Evolutionary conservation across 2,113 vertebrate genomes (phyloP).

Genomic region (Pterophyllum scalare): DNA sequence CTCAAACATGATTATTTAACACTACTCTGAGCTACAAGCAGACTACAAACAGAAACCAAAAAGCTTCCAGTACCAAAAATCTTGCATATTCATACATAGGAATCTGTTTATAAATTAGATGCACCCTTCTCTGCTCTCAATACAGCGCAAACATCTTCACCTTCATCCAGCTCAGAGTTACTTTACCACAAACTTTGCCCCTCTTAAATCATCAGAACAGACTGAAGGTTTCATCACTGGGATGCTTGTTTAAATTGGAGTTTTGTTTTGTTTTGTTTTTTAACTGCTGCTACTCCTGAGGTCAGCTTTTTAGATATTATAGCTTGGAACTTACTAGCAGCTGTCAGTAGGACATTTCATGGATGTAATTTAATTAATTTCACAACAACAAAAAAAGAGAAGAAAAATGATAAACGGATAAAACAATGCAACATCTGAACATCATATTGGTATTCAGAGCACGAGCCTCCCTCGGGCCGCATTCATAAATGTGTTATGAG

Average conservation of each 20-base stretch:
- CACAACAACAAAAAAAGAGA: not conserved
- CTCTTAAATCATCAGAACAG: not conserved
- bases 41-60: not conserved
- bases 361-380: not conserved
- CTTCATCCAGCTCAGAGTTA: not conserved
- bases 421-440: slow-evolving; percentile 36
- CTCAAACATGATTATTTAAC: not conserved
- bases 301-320: not conserved
- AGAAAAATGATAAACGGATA: slow-evolving; percentile 21
- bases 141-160: not conserved
- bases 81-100: not conserved
- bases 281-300: not conserved
- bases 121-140: not conserved
- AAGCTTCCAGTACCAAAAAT: not conserved
- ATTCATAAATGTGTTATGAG: slow-evolving; percentile 69
- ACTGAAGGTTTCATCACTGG: not conserved
- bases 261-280: fast-evolving
- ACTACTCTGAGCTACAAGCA: not conserved
- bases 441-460: slow-evolving; percentile 54
- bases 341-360: not conserved
- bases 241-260: not conserved
- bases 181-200: not conserved
- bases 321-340: not conserved
- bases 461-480: slow-evolving; percentile 40
- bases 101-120: not conserved